Percentiles rank a stretch among this genome's conserved stretches.
Evolutionary conservation across 2,797 vertebrate species (phyloP).

Genomic region (Epinephelus coioides): DNA sequence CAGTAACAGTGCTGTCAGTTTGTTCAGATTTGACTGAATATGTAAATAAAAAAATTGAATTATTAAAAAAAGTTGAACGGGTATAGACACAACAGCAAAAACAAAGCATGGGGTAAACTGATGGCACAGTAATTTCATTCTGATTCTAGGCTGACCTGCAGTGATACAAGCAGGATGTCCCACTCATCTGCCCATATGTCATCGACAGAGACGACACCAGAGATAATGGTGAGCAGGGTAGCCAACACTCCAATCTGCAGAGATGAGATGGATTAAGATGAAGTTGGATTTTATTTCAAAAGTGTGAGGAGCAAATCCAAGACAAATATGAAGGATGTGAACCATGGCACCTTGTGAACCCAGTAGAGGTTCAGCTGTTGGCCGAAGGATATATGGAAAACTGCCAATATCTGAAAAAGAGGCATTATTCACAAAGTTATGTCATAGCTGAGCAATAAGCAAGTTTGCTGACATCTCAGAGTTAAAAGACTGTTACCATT

Average conservation of each 20-base stretch:
- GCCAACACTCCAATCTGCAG: constrained; percentile 90
- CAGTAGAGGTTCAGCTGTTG: constrained; percentile 89
- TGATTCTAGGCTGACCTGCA: constrained; percentile 86
- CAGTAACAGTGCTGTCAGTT: too few relatives aligned
- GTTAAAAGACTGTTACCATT: constrained; percentile 82
- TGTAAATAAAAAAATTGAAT: too few relatives aligned
- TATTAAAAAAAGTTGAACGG: too few relatives aligned
- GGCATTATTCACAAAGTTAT: neutral
- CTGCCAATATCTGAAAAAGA: constrained; percentile 83
- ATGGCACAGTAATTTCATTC: neutral
- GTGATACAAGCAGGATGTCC: constrained; percentile 92
- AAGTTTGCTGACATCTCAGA: neutral
- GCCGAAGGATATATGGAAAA: constrained; percentile 87
- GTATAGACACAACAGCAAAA: neutral
- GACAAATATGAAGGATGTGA: neutral
- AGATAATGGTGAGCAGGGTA: constrained; percentile 88
- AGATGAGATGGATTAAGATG: neutral
- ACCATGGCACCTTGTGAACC: constrained; percentile 85
- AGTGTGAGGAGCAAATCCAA: neutral
- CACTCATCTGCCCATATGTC: constrained; percentile 95
- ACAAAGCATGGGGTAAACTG: neutral
- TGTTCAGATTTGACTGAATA: too few relatives aligned
- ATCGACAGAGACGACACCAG: constrained; percentile 90
- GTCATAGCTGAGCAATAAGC: neutral
- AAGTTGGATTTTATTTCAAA: neutral